Conservation (phyloP, 2,113 vertebrate genomes). For the Platanista minor region DNA sequence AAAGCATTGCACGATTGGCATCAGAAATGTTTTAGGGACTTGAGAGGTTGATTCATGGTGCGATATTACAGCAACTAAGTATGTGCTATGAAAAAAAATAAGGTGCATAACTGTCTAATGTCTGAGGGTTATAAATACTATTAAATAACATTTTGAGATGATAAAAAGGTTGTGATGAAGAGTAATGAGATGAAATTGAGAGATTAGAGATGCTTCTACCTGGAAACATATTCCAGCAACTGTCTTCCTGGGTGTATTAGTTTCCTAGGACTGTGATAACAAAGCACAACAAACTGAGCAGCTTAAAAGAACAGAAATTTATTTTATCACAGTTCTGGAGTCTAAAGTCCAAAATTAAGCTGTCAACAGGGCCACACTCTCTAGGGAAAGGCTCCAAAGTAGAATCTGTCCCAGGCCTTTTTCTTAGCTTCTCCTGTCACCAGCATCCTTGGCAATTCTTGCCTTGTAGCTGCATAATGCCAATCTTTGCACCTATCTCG, state of each 20-base stretch:
- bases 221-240: neutral
- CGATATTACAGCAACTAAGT: constrained; percentile 15
- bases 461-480: neutral
- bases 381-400: neutral
- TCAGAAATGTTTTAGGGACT: neutral
- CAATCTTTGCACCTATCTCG: neutral
- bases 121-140: neutral
- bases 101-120: neutral
- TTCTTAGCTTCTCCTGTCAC: neutral
- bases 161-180: neutral
- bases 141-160: neutral
- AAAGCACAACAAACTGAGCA: neutral
- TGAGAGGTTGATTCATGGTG: neutral
- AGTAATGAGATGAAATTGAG: neutral
- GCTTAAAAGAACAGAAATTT: neutral
- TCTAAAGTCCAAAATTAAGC: neutral
- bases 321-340: neutral
- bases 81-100: neutral
- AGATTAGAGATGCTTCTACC: neutral
- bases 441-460: neutral
- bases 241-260: neutral
- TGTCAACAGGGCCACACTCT: neutral
- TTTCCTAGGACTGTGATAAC: neutral
- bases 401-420: neutral
- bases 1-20: neutral